A percentile compares a stretch with the other conserved stretches of the same genome.
These are phyloP conservation scores for Cuculus canorus DNA, from an alignment of 2,797 vertebrate species.

Conservation along the genomic window DNA sequence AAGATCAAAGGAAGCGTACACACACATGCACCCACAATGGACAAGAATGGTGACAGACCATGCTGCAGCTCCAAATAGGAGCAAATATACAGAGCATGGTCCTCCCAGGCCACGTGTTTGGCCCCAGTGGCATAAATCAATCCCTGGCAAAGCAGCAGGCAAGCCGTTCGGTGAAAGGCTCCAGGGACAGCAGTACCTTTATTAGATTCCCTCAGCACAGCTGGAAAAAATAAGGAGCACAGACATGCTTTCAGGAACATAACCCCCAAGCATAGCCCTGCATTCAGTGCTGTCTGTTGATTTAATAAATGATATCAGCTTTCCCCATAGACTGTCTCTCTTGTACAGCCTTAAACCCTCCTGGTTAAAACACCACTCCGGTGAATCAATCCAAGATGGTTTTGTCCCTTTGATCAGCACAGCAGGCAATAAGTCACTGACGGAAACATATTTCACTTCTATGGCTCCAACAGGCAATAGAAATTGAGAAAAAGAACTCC, in stretches of 20 bases:
- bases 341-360: not conserved
- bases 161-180: not conserved
- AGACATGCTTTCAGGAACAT: constrained; percentile 1
- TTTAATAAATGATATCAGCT: constrained; percentile 7
- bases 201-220: not conserved
- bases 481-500: constrained; percentile 78
- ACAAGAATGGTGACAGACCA: too few species aligned
- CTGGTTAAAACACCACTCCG: not conserved
- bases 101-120: not conserved
- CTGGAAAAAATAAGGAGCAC: constrained; percentile 46
- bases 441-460: not conserved
- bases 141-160: not conserved
- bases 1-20: too few species aligned
- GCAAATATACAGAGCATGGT: not conserved
- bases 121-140: not conserved
- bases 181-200: not conserved
- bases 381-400: not conserved
- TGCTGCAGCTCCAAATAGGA: not conserved
- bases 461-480: constrained; percentile 78
- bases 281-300: not conserved
- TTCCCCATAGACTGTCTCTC: not conserved
- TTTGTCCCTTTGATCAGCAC: constrained; percentile 31
- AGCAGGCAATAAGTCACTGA: not conserved
- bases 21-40: too few species aligned
- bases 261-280: not conserved